Evolutionary conservation across 2,113 vertebrate genomes (phyloP).

Genomic region (Scomber japonicus): DNA sequence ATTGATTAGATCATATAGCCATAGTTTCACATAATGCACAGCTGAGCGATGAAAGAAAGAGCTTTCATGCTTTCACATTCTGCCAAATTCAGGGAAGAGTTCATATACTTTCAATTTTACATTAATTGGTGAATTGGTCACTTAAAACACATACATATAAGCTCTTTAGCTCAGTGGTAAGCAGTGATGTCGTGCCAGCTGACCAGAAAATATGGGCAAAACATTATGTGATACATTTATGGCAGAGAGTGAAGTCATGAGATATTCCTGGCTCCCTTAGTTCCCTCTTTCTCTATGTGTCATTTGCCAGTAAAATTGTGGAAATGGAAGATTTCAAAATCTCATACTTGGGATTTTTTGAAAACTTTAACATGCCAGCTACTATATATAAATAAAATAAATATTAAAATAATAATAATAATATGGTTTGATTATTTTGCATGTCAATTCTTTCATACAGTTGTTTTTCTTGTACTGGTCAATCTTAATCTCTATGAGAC

Average conservation of each 20-base stretch:
- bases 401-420: too few relatives aligned
- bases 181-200: too few relatives aligned
- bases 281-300: too few relatives aligned
- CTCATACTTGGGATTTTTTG: too few relatives aligned
- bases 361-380: neutral
- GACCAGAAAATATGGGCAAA: too few relatives aligned
- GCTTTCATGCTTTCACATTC: neutral
- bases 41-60: neutral
- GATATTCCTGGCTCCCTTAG: too few relatives aligned
- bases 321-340: neutral
- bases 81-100: neutral
- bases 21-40: neutral
- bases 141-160: neutral
- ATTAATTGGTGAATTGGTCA: neutral
- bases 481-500: neutral
- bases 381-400: neutral
- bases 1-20: conserved; percentile 20
- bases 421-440: too few relatives aligned
- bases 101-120: neutral
- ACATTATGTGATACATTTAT: too few relatives aligned
- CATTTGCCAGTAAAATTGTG: neutral
- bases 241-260: too few relatives aligned
- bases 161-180: too few relatives aligned
- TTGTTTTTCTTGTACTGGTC: too few relatives aligned
- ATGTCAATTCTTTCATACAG: too few relatives aligned